Evolutionary conservation across 2,888 invertebrate species (phyloP).

Genomic region (Pherbina coryleti): DNA sequence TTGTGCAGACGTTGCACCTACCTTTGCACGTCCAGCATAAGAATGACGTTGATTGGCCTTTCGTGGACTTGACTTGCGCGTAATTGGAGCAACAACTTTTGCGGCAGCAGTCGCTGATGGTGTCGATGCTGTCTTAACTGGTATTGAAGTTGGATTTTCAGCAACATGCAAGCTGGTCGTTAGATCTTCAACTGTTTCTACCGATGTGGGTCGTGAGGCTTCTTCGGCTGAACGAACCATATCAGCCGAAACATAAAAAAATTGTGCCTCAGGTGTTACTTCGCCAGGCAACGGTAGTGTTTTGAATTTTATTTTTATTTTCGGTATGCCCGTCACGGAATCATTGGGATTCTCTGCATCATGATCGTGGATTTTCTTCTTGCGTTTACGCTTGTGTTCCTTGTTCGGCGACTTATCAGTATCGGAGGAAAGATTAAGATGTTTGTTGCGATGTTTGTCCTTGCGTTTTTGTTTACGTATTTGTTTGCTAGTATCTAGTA

Average conservation of each 20-base stretch:
- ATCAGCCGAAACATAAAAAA: conserved; percentile 82
- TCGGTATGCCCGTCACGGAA: conserved; percentile 71
- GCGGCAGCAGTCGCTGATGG: conserved; percentile 37
- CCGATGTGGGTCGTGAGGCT: conserved; percentile 67
- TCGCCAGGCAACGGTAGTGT: conserved; percentile 70
- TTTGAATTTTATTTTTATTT: conserved; percentile 81
- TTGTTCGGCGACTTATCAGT: conserved; percentile 76
- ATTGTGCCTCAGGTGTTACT: conserved; percentile 84
- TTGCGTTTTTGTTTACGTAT: conserved; percentile 77
- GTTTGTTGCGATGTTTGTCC: conserved; percentile 82
- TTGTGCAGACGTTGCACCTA: conserved; percentile 2
- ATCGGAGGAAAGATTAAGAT: conserved; percentile 67
- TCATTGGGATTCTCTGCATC: conserved; percentile 73
- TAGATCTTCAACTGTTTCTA: conserved; percentile 67
- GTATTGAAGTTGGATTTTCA: not conserved
- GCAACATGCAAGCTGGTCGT: conserved; percentile 32
- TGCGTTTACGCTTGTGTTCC: conserved; percentile 84
- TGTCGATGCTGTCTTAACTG: conserved; percentile 23
- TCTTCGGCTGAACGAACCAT: conserved; percentile 67
- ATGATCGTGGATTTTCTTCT: conserved; percentile 77
- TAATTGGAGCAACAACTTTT: conserved; percentile 44
- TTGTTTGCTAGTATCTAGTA: conserved; percentile 57
- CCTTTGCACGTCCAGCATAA: conserved; percentile 38
- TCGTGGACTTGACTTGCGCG: conserved; percentile 62
- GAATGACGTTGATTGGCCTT: conserved; percentile 57